Evolutionary conservation across 1,140 invertebrate genomes (phyloP), one percentile per base, ranked within the genome.

Genomic region (Andrena cerasifolii): DNA sequence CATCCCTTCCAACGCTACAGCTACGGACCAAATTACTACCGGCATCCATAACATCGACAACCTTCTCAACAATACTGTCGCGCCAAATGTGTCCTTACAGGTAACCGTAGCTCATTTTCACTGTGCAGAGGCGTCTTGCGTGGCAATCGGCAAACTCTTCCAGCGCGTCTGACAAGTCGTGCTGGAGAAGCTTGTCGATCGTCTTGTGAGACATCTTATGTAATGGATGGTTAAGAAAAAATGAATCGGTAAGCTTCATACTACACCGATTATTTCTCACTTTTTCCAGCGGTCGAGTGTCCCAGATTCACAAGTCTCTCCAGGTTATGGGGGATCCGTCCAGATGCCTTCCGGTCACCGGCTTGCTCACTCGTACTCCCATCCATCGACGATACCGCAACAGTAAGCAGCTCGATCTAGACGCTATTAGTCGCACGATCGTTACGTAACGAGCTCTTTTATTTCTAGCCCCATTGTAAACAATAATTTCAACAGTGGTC

Each of bases 1-100:
- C 53, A 94, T 95, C 78, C 94, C 94, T 71, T 94, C 94, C 86
- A 95, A 95, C 91, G 94, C 95, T 79, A 94, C 95, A 78, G 93
- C 94, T 72, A 91, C 94, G 63, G 93, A 93, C 74, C 93, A 95
- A 90, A 93, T 95, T 76, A 93, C 93, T 78, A 91, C 94, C 40
- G 94, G 93, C 73, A 93, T 96, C 84, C 95, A 96, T 66, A 97
- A 96, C 89, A 96, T 97, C 80, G 95, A 95, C 89, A 96, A 95
- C 72, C 92, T 97, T 82, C 93, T 97, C 78, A 97, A 97, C 88
- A 96, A 95, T 86, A 95, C 95, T n/a, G 96, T 96, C 76, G 96
- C 96, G 26, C 96, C 95, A 10, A 97, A 97, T 91, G 96, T 97
- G 10, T 95, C 96, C 33, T 89, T 95, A 78, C 94, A 94, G 93